Evolutionary conservation across 2,113 vertebrate species (phyloP), one percentile per base, ranked within the genome.

Genomic region (Pholis gunnellus): DNA sequence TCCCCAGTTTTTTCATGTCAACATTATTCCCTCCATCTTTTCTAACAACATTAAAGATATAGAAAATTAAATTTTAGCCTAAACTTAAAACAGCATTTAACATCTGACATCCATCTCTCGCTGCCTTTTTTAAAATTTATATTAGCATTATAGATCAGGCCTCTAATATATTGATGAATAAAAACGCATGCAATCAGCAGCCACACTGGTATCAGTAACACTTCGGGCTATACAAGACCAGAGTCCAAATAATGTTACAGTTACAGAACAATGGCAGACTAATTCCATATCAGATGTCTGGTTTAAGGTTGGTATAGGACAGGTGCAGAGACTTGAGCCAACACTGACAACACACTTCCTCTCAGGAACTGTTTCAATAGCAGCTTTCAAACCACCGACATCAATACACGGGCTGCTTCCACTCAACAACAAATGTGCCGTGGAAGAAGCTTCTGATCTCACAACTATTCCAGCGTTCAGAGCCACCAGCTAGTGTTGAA

Each of bases 241-340:
- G 22, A 34, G 48, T 57, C 2, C 34, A 20, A 42, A 5, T 18
- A 25, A 29, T 29, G 29, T 63, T 18, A 9, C 20, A 40, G 2
- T n/a, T 7, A 34, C 3, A 29, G 2, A 42, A 25, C 48, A 66
- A 14, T 9, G 46, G 2, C 10, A 70, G 4, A 67, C 18, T 1
- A 34, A 4, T 9, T 46, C 64, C 29, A 40, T 15, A 8, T 48
- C 7, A 31, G 71, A 56, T 9, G 20, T 3, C 5, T 7, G 27
- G 13, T 36, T 65, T 9, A 44, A 72, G 25, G 63, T 57, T n/a
- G 10, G 17, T 17, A 17, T 17, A 31, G 10, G 44, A 64, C 69
- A 81, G 73, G 31, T 78, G 38, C 54, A 73, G 5, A 77, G 52
- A 46, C n/a, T 5, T 2, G 22, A 74, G 44, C n/a, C 50, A 77